Evolutionary conservation across 2,888 invertebrate species (phyloP), one percentile per base, ranked within the genome.

Genomic region (Leucania comma): DNA sequence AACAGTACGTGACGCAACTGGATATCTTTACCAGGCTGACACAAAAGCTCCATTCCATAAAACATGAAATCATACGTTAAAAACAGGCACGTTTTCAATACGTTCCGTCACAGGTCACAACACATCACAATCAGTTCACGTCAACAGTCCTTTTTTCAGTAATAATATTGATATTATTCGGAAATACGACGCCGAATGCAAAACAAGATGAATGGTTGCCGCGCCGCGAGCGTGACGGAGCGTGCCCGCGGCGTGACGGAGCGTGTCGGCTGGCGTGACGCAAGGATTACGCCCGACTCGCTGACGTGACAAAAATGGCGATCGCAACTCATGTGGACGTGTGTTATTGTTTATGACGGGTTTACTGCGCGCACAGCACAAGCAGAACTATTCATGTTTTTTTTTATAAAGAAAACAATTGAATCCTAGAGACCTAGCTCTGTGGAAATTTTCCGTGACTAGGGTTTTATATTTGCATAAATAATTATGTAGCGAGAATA

Each of bases 111-210:
- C 62, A 60, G 57, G 29, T 62, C 73, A 63, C 67, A 61, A 51
- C 73, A 75, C 53, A 64, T 57, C 58, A 68, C 56, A 74, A 69
- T 74, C 69, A 75, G 69, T 64, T 70, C 59, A 80, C 66, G 71
- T 66, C 65, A 72, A 50, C 66, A 57, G 53, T 75, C 50, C 56
- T 42, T 29, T 68, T 74, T 69, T 80, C 78, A 80, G 75, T 80
- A 71, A 75, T 56, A 75, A 64, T 32, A 76, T 76, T 80, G 77
- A 80, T 79, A 80, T 68, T 64, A 75, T 80, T 80, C 51, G 53
- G 58, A 35, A 58, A 65, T 61, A 61, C 72, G 29, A 5, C 63
- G 58, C 20, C 76, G 62, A 75, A 79, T 80, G 77, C 76, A 72
- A 80, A 79, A 80, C 35, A 80, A 68, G 81, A 80, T 72, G 64